A percentile compares a stretch with the other conserved stretches of the same genome.
Conservation (phyloP, 2,888 invertebrate genomes). For the Lithophane leautieri region DNA sequence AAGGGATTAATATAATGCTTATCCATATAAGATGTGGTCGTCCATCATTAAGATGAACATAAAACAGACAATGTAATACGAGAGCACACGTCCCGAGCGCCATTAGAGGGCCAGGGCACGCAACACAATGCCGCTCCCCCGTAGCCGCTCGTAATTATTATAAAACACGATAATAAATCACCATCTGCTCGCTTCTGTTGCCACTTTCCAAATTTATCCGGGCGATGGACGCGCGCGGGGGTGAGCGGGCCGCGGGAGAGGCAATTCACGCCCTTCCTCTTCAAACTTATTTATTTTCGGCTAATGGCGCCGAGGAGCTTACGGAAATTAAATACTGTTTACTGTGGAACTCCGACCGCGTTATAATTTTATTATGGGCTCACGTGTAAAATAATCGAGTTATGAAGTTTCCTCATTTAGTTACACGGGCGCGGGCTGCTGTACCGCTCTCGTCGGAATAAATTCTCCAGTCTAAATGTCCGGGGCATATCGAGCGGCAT, state of each 20-base stretch:
- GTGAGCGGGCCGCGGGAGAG: slow-evolving; percentile 65
- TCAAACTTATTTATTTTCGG: slow-evolving; percentile 85
- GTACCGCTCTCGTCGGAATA: slow-evolving; percentile 47
- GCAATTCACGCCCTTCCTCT: slow-evolving; percentile 81
- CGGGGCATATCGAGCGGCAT: slow-evolving; percentile 60
- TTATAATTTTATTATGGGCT: slow-evolving; percentile 75
- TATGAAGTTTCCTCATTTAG: slow-evolving; percentile 64
- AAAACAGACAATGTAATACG: slow-evolving; percentile 75
- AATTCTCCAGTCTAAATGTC: slow-evolving; percentile 60
- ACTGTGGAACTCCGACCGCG: slow-evolving; percentile 74
- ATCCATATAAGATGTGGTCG: slow-evolving; percentile 63
- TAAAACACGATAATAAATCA: slow-evolving; percentile 89
- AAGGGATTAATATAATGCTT: slow-evolving; percentile 57
- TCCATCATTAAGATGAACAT: slow-evolving; percentile 73
- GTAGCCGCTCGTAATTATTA: slow-evolving; percentile 84
- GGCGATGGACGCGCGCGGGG: slow-evolving; percentile 63
- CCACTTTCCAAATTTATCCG: slow-evolving; percentile 87
- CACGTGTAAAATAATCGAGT: slow-evolving; percentile 65
- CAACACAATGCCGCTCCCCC: slow-evolving; percentile 79
- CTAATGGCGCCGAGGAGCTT: slow-evolving; percentile 82
- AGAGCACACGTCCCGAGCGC: slow-evolving; percentile 72
- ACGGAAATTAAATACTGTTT: slow-evolving; percentile 86
- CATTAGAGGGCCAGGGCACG: slow-evolving; percentile 72
- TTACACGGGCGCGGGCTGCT: slow-evolving; percentile 26
- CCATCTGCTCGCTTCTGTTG: slow-evolving; percentile 87